phyloP scores from a whole-genome alignment of 2,888 invertebrate genomes.

The Salticus scenicus region DNA sequence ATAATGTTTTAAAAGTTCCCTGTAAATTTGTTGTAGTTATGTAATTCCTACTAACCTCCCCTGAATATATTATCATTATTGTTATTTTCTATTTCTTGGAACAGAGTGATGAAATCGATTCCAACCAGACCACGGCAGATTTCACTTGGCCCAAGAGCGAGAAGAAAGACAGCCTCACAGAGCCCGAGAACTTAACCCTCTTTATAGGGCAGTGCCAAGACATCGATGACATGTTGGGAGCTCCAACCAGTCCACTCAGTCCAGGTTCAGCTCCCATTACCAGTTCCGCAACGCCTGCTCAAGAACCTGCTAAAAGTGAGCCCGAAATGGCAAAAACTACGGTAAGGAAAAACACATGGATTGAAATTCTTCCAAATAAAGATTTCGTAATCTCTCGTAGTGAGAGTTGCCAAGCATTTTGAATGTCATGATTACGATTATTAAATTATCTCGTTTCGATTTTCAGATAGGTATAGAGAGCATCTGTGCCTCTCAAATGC shows the following conservation, averaged over 20 bases:
- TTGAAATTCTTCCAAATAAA: too few species aligned
- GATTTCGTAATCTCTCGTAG: too few species aligned
- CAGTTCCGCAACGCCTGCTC: slow-evolving; percentile 52
- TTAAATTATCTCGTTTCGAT: too few species aligned
- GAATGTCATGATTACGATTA: too few species aligned
- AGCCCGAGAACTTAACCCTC: slow-evolving; percentile 76
- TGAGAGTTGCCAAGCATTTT: too few species aligned
- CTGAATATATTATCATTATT: neutral
- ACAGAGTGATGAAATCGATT: neutral
- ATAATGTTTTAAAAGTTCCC: too few species aligned
- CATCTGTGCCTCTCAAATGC: too few species aligned
- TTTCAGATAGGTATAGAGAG: too few species aligned
- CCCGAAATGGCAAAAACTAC: neutral
- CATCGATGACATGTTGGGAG: slow-evolving; percentile 91
- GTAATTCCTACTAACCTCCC: too few species aligned
- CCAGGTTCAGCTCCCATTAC: slow-evolving; percentile 37
- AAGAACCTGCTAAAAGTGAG: slow-evolving; percentile 53
- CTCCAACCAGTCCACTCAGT: slow-evolving; percentile 66
- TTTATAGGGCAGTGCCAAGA: slow-evolving; percentile 91
- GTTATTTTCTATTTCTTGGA: neutral
- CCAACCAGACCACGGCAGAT: slow-evolving; percentile 2
- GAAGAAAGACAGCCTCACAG: slow-evolving; percentile 73
- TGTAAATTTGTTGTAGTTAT: too few species aligned
- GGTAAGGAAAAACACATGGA: too few species aligned
- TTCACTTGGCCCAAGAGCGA: slow-evolving; percentile 73